These are phyloP conservation scores for Euzetes globulus DNA, from an alignment of 2,888 invertebrate genomes.

Conservation along the genomic window DNA sequence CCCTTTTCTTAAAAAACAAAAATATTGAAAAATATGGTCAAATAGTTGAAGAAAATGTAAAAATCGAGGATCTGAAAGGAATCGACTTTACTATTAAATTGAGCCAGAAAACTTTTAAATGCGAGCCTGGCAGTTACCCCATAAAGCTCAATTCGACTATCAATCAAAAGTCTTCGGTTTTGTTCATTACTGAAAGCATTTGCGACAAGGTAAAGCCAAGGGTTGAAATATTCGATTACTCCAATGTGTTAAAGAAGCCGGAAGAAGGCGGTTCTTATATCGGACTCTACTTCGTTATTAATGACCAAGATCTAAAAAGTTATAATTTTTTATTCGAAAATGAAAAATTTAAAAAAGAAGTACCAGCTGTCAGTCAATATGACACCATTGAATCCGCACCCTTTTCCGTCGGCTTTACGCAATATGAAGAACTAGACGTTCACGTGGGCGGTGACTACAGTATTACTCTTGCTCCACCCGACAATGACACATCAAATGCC, in stretches of 20 bases:
- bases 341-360: background rate
- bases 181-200: background rate
- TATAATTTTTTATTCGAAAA: background rate
- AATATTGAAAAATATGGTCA: background rate
- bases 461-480: background rate
- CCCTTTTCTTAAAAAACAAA: background rate
- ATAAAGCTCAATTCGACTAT: no score
- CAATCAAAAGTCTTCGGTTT: background rate
- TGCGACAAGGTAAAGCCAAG: background rate
- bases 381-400: no score
- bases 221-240: background rate
- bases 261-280: conserved; percentile 12
- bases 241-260: conserved; percentile 13
- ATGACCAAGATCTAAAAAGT: background rate
- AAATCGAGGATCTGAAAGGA: background rate
- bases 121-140: background rate
- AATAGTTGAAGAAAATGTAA: background rate
- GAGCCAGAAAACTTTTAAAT: background rate
- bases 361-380: no score
- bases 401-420: background rate
- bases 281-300: background rate
- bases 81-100: background rate
- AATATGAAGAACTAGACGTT: background rate
- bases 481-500: background rate
- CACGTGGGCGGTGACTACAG: background rate